Evolutionary conservation across 2,888 invertebrate genomes (phyloP).

Genomic region (Diloba caeruleocephala): DNA sequence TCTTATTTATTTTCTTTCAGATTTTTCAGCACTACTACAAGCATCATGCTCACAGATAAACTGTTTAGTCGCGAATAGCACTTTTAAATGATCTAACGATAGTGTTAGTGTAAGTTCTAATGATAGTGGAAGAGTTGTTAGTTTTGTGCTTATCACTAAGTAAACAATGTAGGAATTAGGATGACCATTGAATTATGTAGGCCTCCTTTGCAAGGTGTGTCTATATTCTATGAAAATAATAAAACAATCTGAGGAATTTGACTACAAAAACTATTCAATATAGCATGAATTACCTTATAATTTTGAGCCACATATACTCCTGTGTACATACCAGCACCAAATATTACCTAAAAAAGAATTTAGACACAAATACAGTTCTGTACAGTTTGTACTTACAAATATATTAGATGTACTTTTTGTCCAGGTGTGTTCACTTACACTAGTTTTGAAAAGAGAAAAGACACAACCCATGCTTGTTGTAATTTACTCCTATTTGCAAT

Average conservation of each 20-base stretch:
- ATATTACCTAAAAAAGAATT: conserved; percentile 89
- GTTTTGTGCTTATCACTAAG: background rate
- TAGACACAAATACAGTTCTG: conserved; percentile 1
- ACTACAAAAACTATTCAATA: background rate
- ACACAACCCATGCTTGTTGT: conserved; percentile 37
- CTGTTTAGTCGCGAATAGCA: too few species aligned
- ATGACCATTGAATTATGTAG: conserved; percentile 20
- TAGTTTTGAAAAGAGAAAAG: conserved; percentile 38
- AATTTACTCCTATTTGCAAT: conserved; percentile 1
- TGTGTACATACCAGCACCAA: conserved; percentile 92
- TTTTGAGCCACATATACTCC: conserved; percentile 93
- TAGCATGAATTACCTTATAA: conserved; percentile 62
- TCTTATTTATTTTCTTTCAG: too few species aligned
- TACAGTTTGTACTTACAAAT: background rate
- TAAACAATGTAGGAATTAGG: background rate
- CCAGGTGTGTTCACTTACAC: conserved; percentile 38
- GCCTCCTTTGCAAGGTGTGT: conserved; percentile 41
- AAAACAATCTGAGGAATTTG: background rate
- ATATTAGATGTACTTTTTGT: background rate
- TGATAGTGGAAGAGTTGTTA: conserved; percentile 1
- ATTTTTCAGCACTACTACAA: too few species aligned
- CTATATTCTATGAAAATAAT: conserved; percentile 1
- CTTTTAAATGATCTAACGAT: too few species aligned
- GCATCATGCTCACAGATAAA: too few species aligned
- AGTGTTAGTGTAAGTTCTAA: too few species aligned